Evolutionary conservation across 2,888 invertebrate genomes (phyloP).

Genomic region (Abscondita cerata): DNA sequence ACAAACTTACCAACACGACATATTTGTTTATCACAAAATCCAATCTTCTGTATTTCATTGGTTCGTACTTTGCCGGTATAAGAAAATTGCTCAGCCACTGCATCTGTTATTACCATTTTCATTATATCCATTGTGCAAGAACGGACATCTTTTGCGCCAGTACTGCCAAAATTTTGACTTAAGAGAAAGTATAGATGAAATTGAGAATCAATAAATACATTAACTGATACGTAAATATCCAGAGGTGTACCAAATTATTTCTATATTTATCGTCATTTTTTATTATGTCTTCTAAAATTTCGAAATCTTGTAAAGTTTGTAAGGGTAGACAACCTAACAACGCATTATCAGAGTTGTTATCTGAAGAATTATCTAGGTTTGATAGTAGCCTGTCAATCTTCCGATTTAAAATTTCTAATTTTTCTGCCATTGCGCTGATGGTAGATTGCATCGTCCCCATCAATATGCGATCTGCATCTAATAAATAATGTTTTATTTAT

Average conservation of each 20-base stretch:
- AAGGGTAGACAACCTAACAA: slow-evolving; percentile 12
- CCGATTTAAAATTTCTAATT: too few species aligned
- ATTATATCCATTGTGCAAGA: slow-evolving; percentile 8
- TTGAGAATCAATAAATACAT: too few species aligned
- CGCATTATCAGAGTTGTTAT: not conserved
- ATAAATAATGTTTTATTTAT: too few species aligned
- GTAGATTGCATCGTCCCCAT: too few species aligned
- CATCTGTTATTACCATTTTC: not conserved
- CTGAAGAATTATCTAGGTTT: not conserved
- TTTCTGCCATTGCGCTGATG: slow-evolving; percentile 10
- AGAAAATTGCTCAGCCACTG: slow-evolving; percentile 5
- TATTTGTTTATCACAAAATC: slow-evolving; percentile 1
- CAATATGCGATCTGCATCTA: slow-evolving; percentile 20
- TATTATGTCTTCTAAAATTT: not conserved
- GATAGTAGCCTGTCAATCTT: slow-evolving; percentile 8
- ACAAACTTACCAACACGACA: too few species aligned
- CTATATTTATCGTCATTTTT: not conserved
- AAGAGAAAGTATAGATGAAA: not conserved
- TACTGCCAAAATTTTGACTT: slow-evolving; percentile 9
- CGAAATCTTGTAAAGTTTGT: slow-evolving; percentile 2
- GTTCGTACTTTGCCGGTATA: slow-evolving; percentile 12
- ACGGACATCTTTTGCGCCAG: not conserved
- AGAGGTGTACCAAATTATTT: slow-evolving; percentile 11
- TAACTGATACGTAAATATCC: too few species aligned
- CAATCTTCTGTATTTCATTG: slow-evolving; percentile 3